phyloP scores from a whole-genome alignment of 2,888 invertebrate species.

The Nasonia oneida region DNA sequence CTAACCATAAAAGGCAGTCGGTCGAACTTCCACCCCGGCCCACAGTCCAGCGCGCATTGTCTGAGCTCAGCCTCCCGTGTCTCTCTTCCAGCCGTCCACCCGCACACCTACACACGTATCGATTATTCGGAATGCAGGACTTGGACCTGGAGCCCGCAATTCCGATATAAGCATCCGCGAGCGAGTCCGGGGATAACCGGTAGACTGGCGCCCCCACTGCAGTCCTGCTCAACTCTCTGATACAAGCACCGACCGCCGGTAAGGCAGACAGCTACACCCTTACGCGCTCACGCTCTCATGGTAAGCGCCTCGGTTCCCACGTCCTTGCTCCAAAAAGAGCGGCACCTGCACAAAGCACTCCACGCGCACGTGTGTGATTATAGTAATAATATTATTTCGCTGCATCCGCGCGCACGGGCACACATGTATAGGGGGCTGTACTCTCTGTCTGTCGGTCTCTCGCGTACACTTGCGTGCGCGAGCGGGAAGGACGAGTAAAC shows the following conservation, averaged over 20 bases:
- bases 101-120: not conserved
- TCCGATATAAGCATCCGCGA: not conserved
- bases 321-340: conserved; percentile 8
- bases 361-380: not conserved
- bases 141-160: not conserved
- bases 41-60: not conserved
- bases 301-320: not conserved
- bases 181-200: not conserved
- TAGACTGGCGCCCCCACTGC: conserved; percentile 16
- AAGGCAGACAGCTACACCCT: not conserved
- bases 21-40: not conserved
- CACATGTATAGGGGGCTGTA: not conserved
- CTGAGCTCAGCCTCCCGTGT: not conserved
- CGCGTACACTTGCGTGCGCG: not conserved
- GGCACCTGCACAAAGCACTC: not conserved
- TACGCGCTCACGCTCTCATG: not conserved
- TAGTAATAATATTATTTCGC: not conserved
- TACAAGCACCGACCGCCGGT: not conserved
- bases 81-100: not conserved
- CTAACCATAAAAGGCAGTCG: no score
- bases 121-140: conserved; percentile 12
- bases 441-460: not conserved
- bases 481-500: conserved; percentile 16
- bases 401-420: not conserved
- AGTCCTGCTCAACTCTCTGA: not conserved